Base-by-base conservation (phyloP, 2,888 invertebrate genomes). In the Octodonta nipae region DNA sequence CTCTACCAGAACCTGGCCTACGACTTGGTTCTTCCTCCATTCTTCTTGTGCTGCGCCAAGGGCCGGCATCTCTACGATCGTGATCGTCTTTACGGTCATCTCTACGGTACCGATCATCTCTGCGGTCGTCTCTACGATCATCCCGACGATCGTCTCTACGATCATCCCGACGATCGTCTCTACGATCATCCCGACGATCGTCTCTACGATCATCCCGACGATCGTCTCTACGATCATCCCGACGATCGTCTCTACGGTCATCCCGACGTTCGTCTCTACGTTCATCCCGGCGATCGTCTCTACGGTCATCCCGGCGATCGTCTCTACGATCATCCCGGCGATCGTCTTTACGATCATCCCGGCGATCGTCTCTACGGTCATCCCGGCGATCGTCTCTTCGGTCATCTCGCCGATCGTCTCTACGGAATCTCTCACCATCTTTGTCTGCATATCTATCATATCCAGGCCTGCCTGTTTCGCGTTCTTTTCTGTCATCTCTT, bases 11-110 rank as follows among this genome's bases (percentile, higher is more conserved):
- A 6, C 36, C 28, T 12, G 42, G 32, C 10, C 36, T 16, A 13
- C 41, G 34, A 25, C 45, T 34, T 3, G 34, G 33, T 15, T 42
- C 47, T 3, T 46, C 44, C 13, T 46, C 39, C 13, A 33, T 28
- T 28, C 38, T 36, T 24, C 41, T 42, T 29, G 11, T 15, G 8
- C 26, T 22, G 12, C 49, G 35, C 45, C 45, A 43, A 25, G 44
- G 42, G 32, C 46, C 38, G 8, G 36, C 42, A 10, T 42, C 42
- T 17, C 32, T 22, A 22, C 22, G 22, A 4, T 28, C 13, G 11
- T 16, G 13, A 16, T 26, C 32, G 11, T 12, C 24, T 28, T 29
- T 30, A 2, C 35, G 22, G 26, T 30, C 33, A 2, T 35, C 29
- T 2, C 32, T 32, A 26, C 33, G 29, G 7, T 33, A 14, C 3